phyloP scores from a whole-genome alignment of 2,113 vertebrate species.

The Procapra przewalskii region DNA sequence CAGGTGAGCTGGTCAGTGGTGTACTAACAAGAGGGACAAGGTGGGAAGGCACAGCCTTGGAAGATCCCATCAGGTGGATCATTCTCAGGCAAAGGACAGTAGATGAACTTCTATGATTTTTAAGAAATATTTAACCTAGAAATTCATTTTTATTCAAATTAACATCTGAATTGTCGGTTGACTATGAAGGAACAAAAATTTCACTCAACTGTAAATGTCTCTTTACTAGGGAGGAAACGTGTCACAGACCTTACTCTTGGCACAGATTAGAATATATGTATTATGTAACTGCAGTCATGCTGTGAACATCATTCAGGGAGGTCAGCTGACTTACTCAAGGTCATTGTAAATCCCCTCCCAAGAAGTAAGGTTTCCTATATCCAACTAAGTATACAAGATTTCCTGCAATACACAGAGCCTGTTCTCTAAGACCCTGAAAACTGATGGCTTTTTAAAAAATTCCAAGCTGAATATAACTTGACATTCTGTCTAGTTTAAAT shows the following conservation, averaged over 20 bases:
- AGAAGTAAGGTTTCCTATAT: not conserved
- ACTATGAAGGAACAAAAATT: not conserved
- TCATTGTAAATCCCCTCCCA: not conserved
- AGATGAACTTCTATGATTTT: not conserved
- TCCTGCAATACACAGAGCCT: not conserved
- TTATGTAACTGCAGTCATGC: not conserved
- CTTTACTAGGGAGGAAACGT: not conserved
- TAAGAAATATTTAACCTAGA: not conserved
- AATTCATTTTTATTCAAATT: not conserved
- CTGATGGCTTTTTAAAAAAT: not conserved
- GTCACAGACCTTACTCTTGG: not conserved
- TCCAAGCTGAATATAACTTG: constrained; percentile 19
- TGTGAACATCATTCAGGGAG: not conserved
- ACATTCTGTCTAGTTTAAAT: not conserved
- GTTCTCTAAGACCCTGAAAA: not conserved
- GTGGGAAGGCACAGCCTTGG: not conserved
- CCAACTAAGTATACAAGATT: not conserved
- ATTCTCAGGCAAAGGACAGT: not conserved
- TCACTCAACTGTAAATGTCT: not conserved
- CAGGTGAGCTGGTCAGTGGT: not conserved
- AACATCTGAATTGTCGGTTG: not conserved
- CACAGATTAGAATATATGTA: not conserved
- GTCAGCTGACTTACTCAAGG: not conserved
- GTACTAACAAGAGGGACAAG: too few species aligned
- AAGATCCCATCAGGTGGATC: not conserved